Percentiles rank a stretch among this genome's conserved stretches.
Evolutionary conservation across 2,113 vertebrate genomes (phyloP).

Genomic region (Xiphophorus maculatus): DNA sequence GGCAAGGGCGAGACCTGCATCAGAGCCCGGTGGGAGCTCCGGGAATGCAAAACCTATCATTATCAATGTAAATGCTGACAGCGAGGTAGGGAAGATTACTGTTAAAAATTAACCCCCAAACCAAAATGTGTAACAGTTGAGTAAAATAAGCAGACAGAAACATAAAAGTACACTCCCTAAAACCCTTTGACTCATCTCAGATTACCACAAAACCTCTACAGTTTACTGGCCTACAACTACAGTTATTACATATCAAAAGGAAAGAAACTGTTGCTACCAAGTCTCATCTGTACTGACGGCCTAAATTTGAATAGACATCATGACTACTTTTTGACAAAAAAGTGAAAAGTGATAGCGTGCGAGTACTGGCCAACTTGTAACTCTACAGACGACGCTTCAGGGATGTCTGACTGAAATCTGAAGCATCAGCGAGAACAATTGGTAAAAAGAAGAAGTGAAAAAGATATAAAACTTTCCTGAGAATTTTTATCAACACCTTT

Average conservation of each 20-base stretch:
- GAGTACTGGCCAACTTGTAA: constrained; percentile 42
- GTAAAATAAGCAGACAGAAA: constrained; percentile 9
- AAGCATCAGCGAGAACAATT: constrained; percentile 1
- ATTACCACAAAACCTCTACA: constrained; percentile 24
- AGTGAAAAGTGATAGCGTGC: constrained; percentile 47
- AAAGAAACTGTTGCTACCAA: not conserved
- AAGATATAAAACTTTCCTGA: constrained; percentile 7
- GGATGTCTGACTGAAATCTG: constrained; percentile 39
- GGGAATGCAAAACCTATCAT: constrained; percentile 22
- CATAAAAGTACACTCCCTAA: constrained; percentile 7
- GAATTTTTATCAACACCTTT: not conserved
- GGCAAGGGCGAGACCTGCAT: constrained; percentile 6
- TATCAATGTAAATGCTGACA: constrained; percentile 37
- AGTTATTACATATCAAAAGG: constrained; percentile 24
- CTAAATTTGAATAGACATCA: constrained; percentile 12
- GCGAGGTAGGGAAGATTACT: constrained; percentile 15
- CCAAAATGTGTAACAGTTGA: constrained; percentile 16
- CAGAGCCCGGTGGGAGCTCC: constrained; percentile 1
- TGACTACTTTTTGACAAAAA: constrained; percentile 27
- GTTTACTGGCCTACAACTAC: constrained; percentile 23
- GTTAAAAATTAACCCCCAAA: constrained; percentile 22
- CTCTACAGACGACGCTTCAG: constrained; percentile 42
- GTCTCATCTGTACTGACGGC: constrained; percentile 17
- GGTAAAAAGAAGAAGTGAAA: constrained; percentile 13
- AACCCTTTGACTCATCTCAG: constrained; percentile 42